These are phyloP conservation scores for Hemibagrus guttatus DNA, from an alignment of 2,797 vertebrate species.

Conservation along the genomic window DNA sequence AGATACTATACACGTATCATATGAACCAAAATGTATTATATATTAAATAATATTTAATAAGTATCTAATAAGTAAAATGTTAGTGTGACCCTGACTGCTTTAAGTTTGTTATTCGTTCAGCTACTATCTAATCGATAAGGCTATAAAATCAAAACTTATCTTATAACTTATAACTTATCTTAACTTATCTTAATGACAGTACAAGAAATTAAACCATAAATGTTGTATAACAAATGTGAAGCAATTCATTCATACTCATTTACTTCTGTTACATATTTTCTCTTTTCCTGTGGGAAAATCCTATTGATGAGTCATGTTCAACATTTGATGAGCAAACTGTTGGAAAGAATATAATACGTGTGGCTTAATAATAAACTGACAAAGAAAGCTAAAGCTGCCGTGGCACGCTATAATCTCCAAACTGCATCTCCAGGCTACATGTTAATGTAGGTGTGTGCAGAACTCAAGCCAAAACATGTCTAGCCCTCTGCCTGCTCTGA, in stretches of 20 bases:
- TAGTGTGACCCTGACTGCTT: not conserved
- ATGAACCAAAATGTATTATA: too few relatives aligned
- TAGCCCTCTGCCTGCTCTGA: slow-evolving; percentile 44
- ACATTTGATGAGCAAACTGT: slow-evolving; percentile 1
- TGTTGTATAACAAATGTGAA: slow-evolving; percentile 13
- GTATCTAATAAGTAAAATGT: not conserved
- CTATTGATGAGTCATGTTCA: slow-evolving; percentile 14
- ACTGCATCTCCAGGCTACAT: slow-evolving; percentile 63
- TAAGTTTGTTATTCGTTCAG: not conserved
- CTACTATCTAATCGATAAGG: slow-evolving; percentile 3
- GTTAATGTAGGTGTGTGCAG: slow-evolving; percentile 50
- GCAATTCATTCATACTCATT: not conserved
- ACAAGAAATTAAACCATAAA: slow-evolving; percentile 48
- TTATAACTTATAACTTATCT: slow-evolving; percentile 19
- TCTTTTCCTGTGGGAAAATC: slow-evolving; percentile 7
- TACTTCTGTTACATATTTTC: not conserved
- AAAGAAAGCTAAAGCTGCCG: slow-evolving; percentile 29
- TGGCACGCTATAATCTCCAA: slow-evolving; percentile 38
- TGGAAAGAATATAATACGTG: slow-evolving; percentile 19
- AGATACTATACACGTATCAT: too few relatives aligned
- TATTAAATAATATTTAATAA: too few relatives aligned
- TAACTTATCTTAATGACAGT: not conserved
- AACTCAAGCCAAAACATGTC: slow-evolving; percentile 60
- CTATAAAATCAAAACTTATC: not conserved
- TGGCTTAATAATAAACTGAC: slow-evolving; percentile 19